A percentile compares a stretch with the other conserved stretches of the same genome.
Conservation (phyloP, 2,113 vertebrate genomes). For the Pomatostomus ruficeps region DNA sequence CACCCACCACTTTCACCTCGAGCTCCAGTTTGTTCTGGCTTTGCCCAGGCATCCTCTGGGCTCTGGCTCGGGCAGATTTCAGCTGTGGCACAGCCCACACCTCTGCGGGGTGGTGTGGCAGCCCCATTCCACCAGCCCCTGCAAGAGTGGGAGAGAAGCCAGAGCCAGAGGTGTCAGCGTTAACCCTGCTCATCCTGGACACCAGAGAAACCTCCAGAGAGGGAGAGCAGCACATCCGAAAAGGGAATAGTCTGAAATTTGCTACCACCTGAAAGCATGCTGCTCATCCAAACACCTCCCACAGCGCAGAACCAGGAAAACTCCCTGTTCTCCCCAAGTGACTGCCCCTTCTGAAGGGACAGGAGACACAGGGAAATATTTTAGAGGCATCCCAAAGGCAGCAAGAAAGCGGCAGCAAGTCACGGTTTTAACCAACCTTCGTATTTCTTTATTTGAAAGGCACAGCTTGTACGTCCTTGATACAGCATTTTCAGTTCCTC, state of each 20-base stretch:
- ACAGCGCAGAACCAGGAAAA: neutral
- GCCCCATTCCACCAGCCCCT: neutral
- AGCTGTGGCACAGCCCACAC: neutral
- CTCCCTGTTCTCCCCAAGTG: rapidly evolving
- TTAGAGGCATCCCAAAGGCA: neutral
- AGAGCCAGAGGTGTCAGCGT: neutral
- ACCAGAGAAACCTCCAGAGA: neutral
- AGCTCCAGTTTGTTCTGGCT: neutral
- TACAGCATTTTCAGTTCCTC: conserved; percentile 70
- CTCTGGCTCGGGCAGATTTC: neutral
- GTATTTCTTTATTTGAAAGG: conserved; percentile 82
- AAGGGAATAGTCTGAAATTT: no score
- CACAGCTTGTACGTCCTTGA: conserved; percentile 76
- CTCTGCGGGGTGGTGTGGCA: rapidly evolving
- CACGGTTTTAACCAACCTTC: conserved; percentile 63
- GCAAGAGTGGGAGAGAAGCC: neutral
- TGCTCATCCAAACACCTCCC: neutral
- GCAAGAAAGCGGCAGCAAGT: neutral
- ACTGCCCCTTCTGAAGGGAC: neutral
- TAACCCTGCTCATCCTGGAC: neutral
- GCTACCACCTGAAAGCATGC: neutral
- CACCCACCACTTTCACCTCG: neutral
- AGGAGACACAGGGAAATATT: neutral
- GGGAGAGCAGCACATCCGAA: neutral
- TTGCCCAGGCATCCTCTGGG: neutral